Conservation (phyloP, 2,888 invertebrate genomes). For the Cheilosia variabilis region DNA sequence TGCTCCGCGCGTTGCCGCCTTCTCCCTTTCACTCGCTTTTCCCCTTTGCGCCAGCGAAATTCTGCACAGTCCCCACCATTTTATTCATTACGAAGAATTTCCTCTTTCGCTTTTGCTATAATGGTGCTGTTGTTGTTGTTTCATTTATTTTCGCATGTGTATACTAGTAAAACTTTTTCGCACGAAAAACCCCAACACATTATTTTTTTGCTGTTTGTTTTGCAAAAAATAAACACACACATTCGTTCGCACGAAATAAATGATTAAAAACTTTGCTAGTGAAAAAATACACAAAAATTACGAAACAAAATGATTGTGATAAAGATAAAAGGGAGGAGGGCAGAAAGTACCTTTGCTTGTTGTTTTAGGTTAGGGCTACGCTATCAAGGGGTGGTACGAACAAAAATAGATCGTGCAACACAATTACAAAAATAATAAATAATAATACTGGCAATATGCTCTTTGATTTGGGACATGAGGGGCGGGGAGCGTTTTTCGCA, state of each 20-base stretch:
- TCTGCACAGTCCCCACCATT: constrained; percentile 13
- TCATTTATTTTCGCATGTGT: not conserved
- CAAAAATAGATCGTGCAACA: constrained; percentile 7
- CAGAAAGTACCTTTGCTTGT: not conserved
- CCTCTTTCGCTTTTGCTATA: constrained; percentile 34
- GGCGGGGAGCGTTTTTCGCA: too few species aligned
- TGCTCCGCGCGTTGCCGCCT: constrained; percentile 9
- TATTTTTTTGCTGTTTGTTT: constrained; percentile 13
- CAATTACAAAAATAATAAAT: constrained; percentile 27
- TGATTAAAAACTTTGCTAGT: constrained; percentile 26
- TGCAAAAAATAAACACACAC: constrained; percentile 11
- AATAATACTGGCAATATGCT: not conserved
- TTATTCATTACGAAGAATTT: constrained; percentile 62
- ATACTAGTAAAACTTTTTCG: constrained; percentile 53
- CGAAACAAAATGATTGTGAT: constrained; percentile 42
- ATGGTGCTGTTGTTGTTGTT: constrained; percentile 27
- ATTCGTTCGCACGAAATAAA: constrained; percentile 18
- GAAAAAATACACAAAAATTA: constrained; percentile 1
- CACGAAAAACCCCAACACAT: constrained; percentile 46
- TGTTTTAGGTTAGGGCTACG: not conserved
- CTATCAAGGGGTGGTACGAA: not conserved
- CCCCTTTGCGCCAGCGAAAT: constrained; percentile 36
- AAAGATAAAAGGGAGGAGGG: constrained; percentile 31
- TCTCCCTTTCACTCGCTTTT: constrained; percentile 11
- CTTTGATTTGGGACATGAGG: constrained; percentile 12